phyloP scores from a whole-genome alignment of 2,888 invertebrate species.

The Scotopteryx bipunctaria region DNA sequence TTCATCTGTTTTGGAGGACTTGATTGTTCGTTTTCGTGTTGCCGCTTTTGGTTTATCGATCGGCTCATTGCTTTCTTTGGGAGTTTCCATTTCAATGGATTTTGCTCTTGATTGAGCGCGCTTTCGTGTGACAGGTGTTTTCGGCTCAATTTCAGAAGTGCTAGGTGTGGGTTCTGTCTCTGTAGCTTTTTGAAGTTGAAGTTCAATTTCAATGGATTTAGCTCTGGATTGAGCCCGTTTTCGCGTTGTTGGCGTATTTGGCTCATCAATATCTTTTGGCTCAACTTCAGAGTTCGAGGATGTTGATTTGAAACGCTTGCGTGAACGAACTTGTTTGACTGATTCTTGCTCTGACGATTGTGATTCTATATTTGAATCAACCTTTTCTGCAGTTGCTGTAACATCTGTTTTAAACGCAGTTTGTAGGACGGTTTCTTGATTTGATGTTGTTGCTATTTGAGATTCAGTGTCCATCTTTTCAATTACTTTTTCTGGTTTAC shows the following conservation, averaged over 20 bases:
- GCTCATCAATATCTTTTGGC: conserved; percentile 9
- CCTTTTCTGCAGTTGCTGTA: conserved; percentile 2
- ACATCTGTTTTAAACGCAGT: not conserved
- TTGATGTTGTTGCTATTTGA: not conserved
- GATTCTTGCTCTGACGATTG: conserved; percentile 4
- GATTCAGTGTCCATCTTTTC: conserved; percentile 1
- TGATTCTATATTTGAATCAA: conserved; percentile 6
- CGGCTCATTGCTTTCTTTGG: conserved; percentile 45
- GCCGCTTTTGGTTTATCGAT: conserved; percentile 50
- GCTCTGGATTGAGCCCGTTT: conserved; percentile 30
- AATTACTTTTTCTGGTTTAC: too few species aligned
- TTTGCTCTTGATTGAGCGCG: conserved; percentile 51
- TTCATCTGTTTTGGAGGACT: conserved; percentile 44
- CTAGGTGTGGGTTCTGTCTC: not conserved
- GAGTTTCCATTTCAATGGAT: conserved; percentile 35
- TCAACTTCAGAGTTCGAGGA: conserved; percentile 41
- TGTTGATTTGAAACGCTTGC: conserved; percentile 49
- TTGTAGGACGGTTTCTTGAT: not conserved
- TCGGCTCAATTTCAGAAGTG: conserved; percentile 6
- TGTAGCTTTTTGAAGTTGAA: too few species aligned
- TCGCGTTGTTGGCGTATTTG: conserved; percentile 26
- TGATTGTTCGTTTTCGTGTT: conserved; percentile 56
- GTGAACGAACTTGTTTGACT: conserved; percentile 25
- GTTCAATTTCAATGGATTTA: conserved; percentile 14
- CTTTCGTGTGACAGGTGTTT: conserved; percentile 56